Conservation (phyloP, 2,797 vertebrate species). For the Aulostomus chinensis region DNA sequence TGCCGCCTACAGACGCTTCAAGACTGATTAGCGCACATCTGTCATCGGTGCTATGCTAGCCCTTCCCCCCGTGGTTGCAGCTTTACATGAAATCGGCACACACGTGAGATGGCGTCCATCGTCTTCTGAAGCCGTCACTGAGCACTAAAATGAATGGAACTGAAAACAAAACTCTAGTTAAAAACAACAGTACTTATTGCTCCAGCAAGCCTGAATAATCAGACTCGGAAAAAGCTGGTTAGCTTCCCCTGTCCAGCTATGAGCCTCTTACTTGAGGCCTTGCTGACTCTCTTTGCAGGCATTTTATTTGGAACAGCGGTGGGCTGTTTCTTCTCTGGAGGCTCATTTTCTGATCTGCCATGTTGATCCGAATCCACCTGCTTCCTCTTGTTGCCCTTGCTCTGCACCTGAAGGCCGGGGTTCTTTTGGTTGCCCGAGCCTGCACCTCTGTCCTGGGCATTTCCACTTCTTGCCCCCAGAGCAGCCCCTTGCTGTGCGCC, state of each 20-base stretch:
- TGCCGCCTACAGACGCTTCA: too few relatives aligned
- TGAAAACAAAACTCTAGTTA: too few relatives aligned
- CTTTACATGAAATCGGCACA: too few relatives aligned
- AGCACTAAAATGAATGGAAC: too few relatives aligned
- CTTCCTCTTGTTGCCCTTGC: conserved; percentile 84
- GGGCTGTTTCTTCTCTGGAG: conserved; percentile 77
- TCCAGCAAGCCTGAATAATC: too few relatives aligned
- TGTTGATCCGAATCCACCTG: conserved; percentile 78
- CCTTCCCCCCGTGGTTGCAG: too few relatives aligned
- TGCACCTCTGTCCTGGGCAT: conserved; percentile 70
- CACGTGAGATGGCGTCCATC: too few relatives aligned
- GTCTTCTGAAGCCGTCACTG: too few relatives aligned
- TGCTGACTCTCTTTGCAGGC: conserved; percentile 70
- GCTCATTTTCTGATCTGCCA: conserved; percentile 79
- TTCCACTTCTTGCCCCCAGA: conserved; percentile 78
- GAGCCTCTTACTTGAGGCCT: conserved; percentile 78
- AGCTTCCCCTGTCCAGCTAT: conserved; percentile 90
- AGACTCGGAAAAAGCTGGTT: conserved; percentile 89
- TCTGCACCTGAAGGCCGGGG: conserved; percentile 69
- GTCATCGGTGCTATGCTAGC: too few relatives aligned
- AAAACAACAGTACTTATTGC: too few relatives aligned
- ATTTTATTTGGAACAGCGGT: conserved; percentile 53
- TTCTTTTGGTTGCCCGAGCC: conserved; percentile 60
- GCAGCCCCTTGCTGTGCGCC: conserved; percentile 55
- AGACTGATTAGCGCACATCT: too few relatives aligned